Evolutionary conservation across 2,113 vertebrate species (phyloP).

Genomic region (Ornithorhynchus anatinus): DNA sequence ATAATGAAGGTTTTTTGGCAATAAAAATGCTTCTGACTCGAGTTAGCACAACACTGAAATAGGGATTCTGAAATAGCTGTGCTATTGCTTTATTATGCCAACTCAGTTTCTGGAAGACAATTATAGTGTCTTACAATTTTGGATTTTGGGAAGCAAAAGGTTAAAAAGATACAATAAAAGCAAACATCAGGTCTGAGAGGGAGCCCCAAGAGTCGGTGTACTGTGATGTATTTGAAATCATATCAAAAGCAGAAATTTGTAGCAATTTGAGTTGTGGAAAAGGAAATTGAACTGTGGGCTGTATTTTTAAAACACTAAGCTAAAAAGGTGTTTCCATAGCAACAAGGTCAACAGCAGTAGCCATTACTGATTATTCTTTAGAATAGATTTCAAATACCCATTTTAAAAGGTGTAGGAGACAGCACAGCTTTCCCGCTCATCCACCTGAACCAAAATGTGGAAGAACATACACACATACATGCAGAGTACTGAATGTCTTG

Average conservation of each 20-base stretch:
- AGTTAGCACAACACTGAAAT: constrained; percentile 6
- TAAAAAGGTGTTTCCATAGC: constrained; percentile 65
- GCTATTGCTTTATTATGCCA: constrained; percentile 27
- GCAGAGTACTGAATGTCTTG: constrained; percentile 23
- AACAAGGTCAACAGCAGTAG: constrained; percentile 61
- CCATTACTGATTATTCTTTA: constrained; percentile 47
- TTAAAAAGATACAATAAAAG: constrained; percentile 52
- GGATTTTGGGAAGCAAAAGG: constrained; percentile 45
- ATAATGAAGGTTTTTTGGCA: constrained; percentile 22
- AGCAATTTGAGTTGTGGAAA: constrained; percentile 18
- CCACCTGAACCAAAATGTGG: constrained; percentile 20
- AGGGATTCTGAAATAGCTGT: background rate
- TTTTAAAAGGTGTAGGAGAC: constrained; percentile 41
- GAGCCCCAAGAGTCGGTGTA: constrained; percentile 17
- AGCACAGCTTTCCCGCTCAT: constrained; percentile 37
- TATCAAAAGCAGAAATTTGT: constrained; percentile 44
- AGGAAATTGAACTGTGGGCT: constrained; percentile 43
- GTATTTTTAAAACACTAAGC: constrained; percentile 50
- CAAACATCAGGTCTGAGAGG: constrained; percentile 38
- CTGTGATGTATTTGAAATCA: constrained; percentile 44
- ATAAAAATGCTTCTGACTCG: background rate
- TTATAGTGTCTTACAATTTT: constrained; percentile 29
- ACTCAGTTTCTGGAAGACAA: constrained; percentile 20
- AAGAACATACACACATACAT: constrained; percentile 7
- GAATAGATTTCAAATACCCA: constrained; percentile 54